Evolutionary conservation across 1,140 invertebrate species (phyloP).

Genomic region (Neuroterus valhalla): DNA sequence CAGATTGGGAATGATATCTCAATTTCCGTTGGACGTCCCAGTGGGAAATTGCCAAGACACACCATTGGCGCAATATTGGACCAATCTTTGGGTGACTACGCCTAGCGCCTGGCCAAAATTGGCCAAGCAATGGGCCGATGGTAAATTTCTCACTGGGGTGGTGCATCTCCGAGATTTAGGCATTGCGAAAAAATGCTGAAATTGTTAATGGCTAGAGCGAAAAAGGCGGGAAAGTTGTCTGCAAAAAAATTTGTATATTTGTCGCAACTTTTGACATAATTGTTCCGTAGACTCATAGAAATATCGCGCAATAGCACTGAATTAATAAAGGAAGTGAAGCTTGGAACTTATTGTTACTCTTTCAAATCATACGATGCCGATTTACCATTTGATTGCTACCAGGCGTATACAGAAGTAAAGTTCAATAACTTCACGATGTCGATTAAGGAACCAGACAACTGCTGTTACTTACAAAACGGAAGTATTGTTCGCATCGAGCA

Average conservation of each 20-base stretch:
- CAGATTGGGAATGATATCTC: constrained; percentile 25
- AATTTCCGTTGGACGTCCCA: constrained; percentile 26
- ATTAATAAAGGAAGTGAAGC: not conserved
- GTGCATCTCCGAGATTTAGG: constrained; percentile 11
- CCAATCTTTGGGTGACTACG: too few species aligned
- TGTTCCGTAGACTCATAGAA: constrained; percentile 19
- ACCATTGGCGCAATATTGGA: too few species aligned
- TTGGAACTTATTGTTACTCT: not conserved
- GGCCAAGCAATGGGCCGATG: too few species aligned
- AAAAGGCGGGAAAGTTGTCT: not conserved
- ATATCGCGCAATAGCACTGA: not conserved
- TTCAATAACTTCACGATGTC: constrained; percentile 44
- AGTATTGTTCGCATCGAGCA: constrained; percentile 41
- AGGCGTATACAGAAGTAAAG: constrained; percentile 36
- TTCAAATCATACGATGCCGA: not conserved
- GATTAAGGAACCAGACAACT: constrained; percentile 40
- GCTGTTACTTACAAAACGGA: constrained; percentile 48
- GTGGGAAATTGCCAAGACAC: too few species aligned
- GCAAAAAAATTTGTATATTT: not conserved
- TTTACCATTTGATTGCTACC: constrained; percentile 33
- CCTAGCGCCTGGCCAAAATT: too few species aligned
- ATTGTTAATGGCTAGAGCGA: not conserved
- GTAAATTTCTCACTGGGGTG: too few species aligned
- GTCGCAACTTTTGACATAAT: constrained; percentile 5
- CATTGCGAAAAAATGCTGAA: constrained; percentile 21